These are phyloP conservation scores for Lasioglossum marginatum DNA, from an alignment of 2,888 invertebrate genomes.

Conservation along the genomic window DNA sequence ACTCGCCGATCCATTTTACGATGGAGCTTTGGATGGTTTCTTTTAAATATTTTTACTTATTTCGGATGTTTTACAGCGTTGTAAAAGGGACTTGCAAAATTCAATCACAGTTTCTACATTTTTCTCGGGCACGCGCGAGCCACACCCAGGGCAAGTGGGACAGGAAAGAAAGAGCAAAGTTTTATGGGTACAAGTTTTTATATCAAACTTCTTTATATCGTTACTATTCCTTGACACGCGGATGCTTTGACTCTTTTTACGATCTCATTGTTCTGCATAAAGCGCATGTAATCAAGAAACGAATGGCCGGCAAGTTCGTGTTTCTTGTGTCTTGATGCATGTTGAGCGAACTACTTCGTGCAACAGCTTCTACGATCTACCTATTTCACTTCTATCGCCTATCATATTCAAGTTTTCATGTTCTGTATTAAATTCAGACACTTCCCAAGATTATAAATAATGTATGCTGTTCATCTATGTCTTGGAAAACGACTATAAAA, in stretches of 20 bases:
- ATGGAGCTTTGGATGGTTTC: too few species aligned
- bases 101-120: neutral
- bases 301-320: neutral
- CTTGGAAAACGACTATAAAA: neutral
- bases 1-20: neutral
- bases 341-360: neutral
- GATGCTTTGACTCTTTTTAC: neutral
- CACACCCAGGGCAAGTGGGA: neutral
- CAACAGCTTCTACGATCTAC: neutral
- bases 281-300: constrained; percentile 7
- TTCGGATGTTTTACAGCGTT: too few species aligned
- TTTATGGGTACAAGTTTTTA: neutral
- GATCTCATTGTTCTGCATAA: neutral
- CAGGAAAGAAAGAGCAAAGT: neutral
- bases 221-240: neutral
- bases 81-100: neutral
- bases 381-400: neutral
- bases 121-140: neutral
- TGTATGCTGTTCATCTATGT: too few species aligned
- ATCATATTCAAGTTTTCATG: neutral
- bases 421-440: too few species aligned
- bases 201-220: constrained; percentile 3
- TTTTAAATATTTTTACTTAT: too few species aligned
- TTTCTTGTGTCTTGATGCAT: neutral
- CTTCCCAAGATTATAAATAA: too few species aligned